Evolutionary conservation across 2,113 vertebrate species (phyloP), one percentile per base, ranked within the genome.

Genomic region (Corythornis madagascariensis): DNA sequence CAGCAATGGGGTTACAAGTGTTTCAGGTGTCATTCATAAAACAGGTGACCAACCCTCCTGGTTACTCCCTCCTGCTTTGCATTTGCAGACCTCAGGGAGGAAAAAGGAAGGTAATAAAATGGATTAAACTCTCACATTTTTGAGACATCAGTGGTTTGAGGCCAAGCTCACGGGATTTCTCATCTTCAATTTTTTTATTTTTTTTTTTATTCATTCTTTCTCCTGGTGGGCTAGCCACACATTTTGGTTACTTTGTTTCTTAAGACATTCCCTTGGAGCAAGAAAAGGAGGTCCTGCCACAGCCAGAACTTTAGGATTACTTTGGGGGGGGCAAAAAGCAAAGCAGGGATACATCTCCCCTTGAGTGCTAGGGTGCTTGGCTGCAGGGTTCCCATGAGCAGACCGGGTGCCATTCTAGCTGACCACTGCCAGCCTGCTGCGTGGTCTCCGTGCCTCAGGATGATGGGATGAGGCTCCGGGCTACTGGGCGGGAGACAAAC

Each of bases 381-480:
- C 50, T 1, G 0, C 38, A 8, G 69, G 42, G 28, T 12, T 60
- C 28, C 26, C 28, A 1, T 4, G 7, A 21, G 3, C 3, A 26
- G 24, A 29, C 5, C 2, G 1, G 9, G 50, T 26, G 31, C 48
- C 17, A 2, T 13, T 40, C 74, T 9, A 19, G 25, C 14, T 25
- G 31, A 55, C 6, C 4, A 10, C 55, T 1, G 16, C 21, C 63
- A 57, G 42, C n/a, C 22, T 5, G 8, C 40, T 2, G 3, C 1
- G n/a, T 1, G 33, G 19, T 18, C 16, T 42, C 63, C 6, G 2
- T 0, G 38, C 38, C n/a, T 47, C 31, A 33, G 66, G 28, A 15
- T 19, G 42, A 29, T 1, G n/a, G 28, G 24, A 63, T 3, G 38
- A 21, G 13, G 26, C n/a, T 81, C 65, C 3, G 10, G 53, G 57